These are phyloP conservation scores for Butorides virescens DNA, from an alignment of 2,113 vertebrate genomes.

Conservation along the genomic window DNA sequence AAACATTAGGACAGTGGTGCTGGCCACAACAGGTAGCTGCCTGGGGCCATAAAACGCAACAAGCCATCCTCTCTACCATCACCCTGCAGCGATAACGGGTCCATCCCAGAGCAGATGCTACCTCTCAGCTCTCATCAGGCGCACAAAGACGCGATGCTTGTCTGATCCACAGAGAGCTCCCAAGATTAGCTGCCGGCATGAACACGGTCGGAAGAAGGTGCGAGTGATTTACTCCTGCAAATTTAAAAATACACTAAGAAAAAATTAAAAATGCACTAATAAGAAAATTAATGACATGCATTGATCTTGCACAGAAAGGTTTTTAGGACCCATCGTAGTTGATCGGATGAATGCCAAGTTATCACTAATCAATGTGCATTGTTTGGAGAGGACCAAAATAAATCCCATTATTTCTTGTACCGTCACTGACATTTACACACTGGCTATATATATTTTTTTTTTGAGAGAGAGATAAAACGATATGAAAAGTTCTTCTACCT, in stretches of 20 bases:
- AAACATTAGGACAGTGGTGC: conserved; percentile 27
- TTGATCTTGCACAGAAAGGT: neutral
- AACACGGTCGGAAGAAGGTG: rapidly evolving
- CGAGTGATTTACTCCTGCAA: neutral
- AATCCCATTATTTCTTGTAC: neutral
- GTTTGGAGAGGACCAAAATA: neutral
- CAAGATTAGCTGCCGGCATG: neutral
- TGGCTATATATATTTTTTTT: rapidly evolving
- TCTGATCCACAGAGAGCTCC: neutral
- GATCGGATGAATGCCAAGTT: neutral
- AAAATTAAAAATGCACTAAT: neutral
- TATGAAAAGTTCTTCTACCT: neutral
- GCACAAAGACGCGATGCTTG: neutral
- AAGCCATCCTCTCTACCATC: neutral
- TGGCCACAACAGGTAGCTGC: conserved; percentile 52
- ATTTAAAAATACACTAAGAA: neutral
- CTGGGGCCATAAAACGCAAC: neutral
- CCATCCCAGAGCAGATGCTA: conserved; percentile 28
- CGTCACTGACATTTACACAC: neutral
- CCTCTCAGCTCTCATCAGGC: conserved; percentile 63
- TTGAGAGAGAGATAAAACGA: neutral
- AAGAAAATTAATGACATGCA: neutral
- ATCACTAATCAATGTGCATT: neutral
- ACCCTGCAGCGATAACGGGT: neutral
- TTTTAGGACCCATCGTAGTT: neutral